Evolutionary conservation across 1,140 invertebrate genomes (phyloP).

Genomic region (Dinoponera quadriceps): DNA sequence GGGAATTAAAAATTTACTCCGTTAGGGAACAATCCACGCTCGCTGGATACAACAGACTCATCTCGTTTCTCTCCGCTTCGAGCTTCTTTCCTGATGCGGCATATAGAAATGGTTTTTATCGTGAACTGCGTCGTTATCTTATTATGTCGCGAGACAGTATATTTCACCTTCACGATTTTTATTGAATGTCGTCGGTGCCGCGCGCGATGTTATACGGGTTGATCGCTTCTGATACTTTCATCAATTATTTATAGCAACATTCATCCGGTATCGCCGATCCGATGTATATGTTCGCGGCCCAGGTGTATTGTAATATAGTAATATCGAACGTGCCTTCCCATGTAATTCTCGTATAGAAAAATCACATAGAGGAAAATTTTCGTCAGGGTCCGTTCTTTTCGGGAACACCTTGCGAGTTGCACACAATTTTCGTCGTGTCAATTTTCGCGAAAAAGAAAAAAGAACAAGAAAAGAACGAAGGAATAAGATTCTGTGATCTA

Average conservation of each 20-base stretch:
- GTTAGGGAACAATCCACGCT: neutral
- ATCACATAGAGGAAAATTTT: too few relatives aligned
- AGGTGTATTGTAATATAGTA: neutral
- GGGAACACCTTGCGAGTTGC: too few relatives aligned
- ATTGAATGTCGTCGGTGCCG: too few relatives aligned
- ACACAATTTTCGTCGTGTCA: too few relatives aligned
- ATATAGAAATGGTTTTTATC: neutral
- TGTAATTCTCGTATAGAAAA: too few relatives aligned
- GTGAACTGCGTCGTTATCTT: neutral
- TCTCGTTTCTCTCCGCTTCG: neutral
- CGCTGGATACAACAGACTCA: neutral
- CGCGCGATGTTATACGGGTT: too few relatives aligned
- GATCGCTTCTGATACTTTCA: neutral
- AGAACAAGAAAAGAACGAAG: too few relatives aligned
- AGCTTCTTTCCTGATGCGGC: neutral
- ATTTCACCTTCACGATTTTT: neutral
- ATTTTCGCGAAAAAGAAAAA: too few relatives aligned
- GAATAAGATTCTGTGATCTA: too few relatives aligned
- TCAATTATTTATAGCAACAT: neutral
- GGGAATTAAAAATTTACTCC: conserved; percentile 28
- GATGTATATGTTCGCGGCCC: conserved; percentile 1
- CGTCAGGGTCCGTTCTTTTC: too few relatives aligned
- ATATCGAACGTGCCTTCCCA: neutral
- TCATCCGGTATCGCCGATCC: neutral
- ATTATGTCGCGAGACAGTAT: neutral